phyloP scores from a whole-genome alignment of 2,888 invertebrate genomes.

The Epinotia demarniana region DNA sequence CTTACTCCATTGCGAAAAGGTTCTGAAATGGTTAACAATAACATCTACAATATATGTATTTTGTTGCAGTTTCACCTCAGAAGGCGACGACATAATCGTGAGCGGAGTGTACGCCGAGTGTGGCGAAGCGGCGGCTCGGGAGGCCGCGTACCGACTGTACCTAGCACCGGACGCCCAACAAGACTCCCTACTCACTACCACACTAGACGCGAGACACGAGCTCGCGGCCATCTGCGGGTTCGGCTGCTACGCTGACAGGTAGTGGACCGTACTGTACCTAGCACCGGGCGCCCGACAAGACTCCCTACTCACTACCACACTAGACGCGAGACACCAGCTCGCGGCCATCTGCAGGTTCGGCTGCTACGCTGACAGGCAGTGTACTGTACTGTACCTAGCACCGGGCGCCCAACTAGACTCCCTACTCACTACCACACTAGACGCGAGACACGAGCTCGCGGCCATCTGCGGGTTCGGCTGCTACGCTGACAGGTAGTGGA shows the following conservation, averaged over 20 bases:
- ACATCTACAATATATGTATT: not conserved
- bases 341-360: conserved; percentile 95
- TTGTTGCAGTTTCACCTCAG: conserved; percentile 56
- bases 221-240: conserved; percentile 96
- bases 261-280: conserved; percentile 92
- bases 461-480: conserved; percentile 94
- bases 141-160: conserved; percentile 95
- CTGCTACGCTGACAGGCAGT: too few species aligned
- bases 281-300: conserved; percentile 92
- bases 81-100: conserved; percentile 90
- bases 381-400: conserved; percentile 91
- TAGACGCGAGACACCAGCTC: conserved; percentile 90
- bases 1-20: too few species aligned
- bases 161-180: conserved; percentile 91
- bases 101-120: conserved; percentile 94
- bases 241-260: conserved; percentile 93
- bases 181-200: conserved; percentile 88
- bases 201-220: conserved; percentile 90
- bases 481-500: too few species aligned
- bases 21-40: not conserved
- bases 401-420: conserved; percentile 91
- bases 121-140: conserved; percentile 90
- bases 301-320: conserved; percentile 87
- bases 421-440: conserved; percentile 89
- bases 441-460: conserved; percentile 91